phyloP scores from a whole-genome alignment of 2,113 vertebrate species.

The Taurulus bubalis region DNA sequence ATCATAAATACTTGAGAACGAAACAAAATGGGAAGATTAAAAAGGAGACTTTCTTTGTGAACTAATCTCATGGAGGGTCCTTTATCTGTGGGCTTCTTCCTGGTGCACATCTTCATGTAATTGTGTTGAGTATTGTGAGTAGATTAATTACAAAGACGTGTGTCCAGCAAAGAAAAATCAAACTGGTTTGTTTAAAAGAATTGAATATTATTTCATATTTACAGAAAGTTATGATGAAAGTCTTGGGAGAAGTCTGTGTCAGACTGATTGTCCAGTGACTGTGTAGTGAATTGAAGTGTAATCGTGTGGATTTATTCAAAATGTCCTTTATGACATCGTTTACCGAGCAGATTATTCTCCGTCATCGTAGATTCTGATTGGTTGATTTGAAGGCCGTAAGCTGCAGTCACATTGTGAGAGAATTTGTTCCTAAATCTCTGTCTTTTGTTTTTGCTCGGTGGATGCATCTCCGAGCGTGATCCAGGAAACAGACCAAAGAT shows the following conservation, averaged over 20 bases:
- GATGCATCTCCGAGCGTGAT: no score
- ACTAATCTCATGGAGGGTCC: background rate
- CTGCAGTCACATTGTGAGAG: background rate
- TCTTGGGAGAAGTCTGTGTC: no score
- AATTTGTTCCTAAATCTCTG: no score
- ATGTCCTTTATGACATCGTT: background rate
- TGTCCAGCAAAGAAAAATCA: background rate
- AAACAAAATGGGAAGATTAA: background rate
- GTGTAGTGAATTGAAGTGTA: no score
- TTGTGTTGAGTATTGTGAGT: no score
- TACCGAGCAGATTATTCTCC: background rate
- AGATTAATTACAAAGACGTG: background rate
- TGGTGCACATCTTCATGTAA: no score
- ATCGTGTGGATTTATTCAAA: no score
- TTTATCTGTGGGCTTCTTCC: constrained; percentile 41
- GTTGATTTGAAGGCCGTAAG: background rate
- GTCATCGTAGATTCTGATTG: background rate
- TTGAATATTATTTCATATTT: background rate
- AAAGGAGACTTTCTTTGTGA: background rate
- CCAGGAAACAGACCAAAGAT: background rate
- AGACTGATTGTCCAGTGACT: no score
- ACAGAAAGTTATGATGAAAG: background rate
- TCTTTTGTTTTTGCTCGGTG: no score
- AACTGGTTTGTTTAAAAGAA: background rate
- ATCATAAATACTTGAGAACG: constrained; percentile 1